Conservation (phyloP, 2,113 vertebrate species). For the Stegostoma tigrinum region DNA sequence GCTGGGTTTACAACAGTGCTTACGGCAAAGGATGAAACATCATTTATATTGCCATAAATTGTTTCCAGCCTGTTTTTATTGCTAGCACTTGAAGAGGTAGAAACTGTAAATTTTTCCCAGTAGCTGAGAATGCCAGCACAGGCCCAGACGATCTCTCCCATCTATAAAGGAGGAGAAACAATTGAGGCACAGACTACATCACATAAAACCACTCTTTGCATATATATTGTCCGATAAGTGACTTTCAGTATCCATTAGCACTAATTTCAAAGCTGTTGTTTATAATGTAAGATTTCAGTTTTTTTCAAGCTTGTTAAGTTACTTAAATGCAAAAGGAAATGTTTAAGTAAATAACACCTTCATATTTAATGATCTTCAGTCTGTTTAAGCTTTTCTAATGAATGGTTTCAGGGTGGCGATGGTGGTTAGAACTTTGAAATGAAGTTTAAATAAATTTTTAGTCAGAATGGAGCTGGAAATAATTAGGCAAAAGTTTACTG, state of each 20-base stretch:
- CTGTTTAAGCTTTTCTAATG: background rate
- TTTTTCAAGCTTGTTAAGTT: background rate
- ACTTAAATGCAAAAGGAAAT: background rate
- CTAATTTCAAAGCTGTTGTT: background rate
- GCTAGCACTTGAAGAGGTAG: background rate
- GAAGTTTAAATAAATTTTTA: background rate
- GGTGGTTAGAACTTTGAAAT: background rate
- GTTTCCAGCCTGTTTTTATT: background rate
- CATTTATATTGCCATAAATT: background rate
- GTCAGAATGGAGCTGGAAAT: background rate
- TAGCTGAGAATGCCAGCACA: background rate
- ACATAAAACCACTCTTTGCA: background rate
- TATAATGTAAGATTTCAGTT: background rate
- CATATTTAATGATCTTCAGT: background rate
- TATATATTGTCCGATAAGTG: background rate
- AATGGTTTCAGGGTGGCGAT: background rate
- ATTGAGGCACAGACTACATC: background rate
- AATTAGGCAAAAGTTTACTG: background rate
- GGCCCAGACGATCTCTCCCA: background rate
- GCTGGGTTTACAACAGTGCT: background rate
- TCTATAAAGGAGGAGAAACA: background rate
- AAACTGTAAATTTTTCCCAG: background rate
- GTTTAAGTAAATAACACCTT: background rate
- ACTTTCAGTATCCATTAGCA: background rate
- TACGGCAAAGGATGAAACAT: background rate